Conservation (phyloP, 2,888 invertebrate species). For the Trissolcus brochymenae region DNA sequence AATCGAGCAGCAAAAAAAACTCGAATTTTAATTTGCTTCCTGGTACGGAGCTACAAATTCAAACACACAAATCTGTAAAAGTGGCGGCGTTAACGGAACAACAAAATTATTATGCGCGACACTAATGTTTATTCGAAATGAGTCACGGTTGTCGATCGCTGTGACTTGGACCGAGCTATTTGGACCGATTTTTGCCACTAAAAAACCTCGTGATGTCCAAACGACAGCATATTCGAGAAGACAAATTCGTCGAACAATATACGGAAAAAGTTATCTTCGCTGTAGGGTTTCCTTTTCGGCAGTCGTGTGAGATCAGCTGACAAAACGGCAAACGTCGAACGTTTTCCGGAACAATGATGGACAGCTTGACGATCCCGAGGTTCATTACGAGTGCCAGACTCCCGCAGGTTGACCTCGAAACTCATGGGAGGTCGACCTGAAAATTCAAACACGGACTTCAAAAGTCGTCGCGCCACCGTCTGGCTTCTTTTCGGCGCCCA, state of each 20-base stretch:
- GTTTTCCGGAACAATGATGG: conserved; percentile 57
- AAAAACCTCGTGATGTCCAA: conserved; percentile 68
- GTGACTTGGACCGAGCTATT: background rate
- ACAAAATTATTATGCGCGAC: conserved; percentile 2
- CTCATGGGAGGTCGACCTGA: conserved; percentile 65
- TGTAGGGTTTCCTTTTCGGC: conserved; percentile 61
- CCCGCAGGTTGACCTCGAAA: conserved; percentile 69
- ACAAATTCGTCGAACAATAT: conserved; percentile 73
- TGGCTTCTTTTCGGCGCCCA: conserved; percentile 1
- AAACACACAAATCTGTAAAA: background rate
- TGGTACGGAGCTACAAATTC: too few relatives aligned
- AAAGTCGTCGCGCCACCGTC: conserved; percentile 55
- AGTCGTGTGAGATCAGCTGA: conserved; percentile 47
- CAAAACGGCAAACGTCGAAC: conserved; percentile 47
- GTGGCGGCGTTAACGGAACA: background rate
- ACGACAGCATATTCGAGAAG: conserved; percentile 65
- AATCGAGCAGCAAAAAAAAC: too few relatives aligned
- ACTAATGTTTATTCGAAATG: background rate
- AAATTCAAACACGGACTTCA: conserved; percentile 61
- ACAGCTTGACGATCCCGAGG: conserved; percentile 63
- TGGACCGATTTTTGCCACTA: conserved; percentile 57
- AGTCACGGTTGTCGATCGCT: background rate
- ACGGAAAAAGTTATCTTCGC: conserved; percentile 69
- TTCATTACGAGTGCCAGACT: conserved; percentile 73
- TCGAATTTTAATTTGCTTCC: too few relatives aligned